These are phyloP conservation scores for Ophion ventricosus DNA, from an alignment of 2,888 invertebrate genomes.

Conservation along the genomic window DNA sequence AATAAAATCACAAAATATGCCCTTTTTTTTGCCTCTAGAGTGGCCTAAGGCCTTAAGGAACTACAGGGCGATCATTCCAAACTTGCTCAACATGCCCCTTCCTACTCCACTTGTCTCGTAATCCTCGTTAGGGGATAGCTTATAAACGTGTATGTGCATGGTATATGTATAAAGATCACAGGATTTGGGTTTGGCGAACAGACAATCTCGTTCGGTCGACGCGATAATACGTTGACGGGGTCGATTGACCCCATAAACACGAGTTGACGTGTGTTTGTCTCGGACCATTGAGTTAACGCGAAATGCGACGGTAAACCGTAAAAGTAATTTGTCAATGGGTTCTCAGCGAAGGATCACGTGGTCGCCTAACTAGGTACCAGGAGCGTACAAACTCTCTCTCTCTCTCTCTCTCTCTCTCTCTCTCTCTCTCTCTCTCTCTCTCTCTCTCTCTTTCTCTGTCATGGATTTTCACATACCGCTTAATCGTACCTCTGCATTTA, in stretches of 20 bases:
- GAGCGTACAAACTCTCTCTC: neutral
- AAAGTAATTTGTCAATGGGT: constrained; percentile 48
- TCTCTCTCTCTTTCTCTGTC: neutral
- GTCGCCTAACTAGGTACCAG: neutral
- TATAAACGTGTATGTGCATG: no score
- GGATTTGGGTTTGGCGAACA: neutral
- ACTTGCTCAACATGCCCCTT: no score
- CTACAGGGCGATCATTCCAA: no score
- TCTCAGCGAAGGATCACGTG: constrained; percentile 17
- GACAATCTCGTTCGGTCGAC: constrained; percentile 19
- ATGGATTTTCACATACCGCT: neutral
- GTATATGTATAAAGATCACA: neutral
- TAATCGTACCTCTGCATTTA: no score
- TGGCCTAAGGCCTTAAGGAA: no score
- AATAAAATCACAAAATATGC: no score
- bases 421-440: neutral
- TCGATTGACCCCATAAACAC: constrained; percentile 24
- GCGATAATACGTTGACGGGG: neutral
- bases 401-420: neutral
- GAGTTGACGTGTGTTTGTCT: constrained; percentile 27
- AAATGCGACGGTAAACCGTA: constrained; percentile 37
- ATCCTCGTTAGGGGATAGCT: neutral
- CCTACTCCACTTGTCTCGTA: no score
- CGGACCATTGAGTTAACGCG: constrained; percentile 37
- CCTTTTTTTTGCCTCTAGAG: no score